Percentiles rank a stretch among this genome's conserved stretches.
Conservation (phyloP, 2,113 vertebrate species). For the Ptilorrhoa leucosticta region DNA sequence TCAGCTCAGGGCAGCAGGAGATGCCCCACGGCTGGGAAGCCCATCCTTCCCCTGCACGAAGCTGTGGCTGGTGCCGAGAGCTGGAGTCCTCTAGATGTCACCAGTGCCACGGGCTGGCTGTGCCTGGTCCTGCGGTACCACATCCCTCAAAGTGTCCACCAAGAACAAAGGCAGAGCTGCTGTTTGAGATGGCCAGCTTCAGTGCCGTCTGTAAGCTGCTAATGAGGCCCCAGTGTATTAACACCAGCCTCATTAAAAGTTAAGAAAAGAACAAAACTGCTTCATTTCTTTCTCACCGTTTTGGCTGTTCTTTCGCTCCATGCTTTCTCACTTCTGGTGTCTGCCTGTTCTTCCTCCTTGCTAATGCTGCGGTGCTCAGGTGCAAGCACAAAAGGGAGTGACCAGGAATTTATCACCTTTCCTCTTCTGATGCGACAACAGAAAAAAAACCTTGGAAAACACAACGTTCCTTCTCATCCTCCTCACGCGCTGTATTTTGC, state of each 20-base stretch:
- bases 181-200: neutral
- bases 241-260: neutral
- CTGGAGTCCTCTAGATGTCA: slow-evolving; percentile 52
- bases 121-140: neutral
- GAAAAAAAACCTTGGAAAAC: neutral
- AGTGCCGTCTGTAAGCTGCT: neutral
- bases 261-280: neutral
- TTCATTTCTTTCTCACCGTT: neutral
- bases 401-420: neutral
- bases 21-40: neutral
- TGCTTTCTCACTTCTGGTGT: neutral
- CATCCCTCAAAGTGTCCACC: neutral
- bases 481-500: neutral
- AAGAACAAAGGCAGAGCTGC: neutral
- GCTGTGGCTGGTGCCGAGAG: neutral
- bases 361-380: neutral
- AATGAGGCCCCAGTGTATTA: neutral
- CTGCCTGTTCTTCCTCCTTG: neutral
- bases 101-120: neutral
- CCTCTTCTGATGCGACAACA: neutral
- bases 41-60: neutral
- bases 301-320: rapidly evolving
- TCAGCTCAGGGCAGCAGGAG: neutral
- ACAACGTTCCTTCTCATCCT: neutral
- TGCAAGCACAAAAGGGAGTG: neutral